phyloP scores from a whole-genome alignment of 2,797 vertebrate species.

The Myotis pilosus region DNA sequence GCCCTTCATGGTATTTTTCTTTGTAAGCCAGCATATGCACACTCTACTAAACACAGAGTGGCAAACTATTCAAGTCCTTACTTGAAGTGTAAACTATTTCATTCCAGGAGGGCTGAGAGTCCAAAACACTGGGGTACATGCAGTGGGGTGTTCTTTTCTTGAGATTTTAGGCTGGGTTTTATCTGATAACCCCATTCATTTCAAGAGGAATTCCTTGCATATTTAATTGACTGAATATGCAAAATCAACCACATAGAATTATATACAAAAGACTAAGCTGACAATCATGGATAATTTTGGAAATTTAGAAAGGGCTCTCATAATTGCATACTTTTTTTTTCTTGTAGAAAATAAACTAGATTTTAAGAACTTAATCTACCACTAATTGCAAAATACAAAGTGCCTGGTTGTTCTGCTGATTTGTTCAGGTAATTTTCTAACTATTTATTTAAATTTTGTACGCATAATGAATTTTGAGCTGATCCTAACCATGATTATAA shows the following conservation, averaged over 20 bases:
- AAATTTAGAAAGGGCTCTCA: slow-evolving; percentile 13
- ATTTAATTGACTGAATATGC: slow-evolving; percentile 36
- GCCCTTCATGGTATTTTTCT: not conserved
- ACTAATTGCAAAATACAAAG: slow-evolving; percentile 66
- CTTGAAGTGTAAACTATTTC: not conserved
- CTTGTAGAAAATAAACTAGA: slow-evolving; percentile 49
- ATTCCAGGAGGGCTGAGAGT: not conserved
- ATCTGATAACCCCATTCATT: not conserved
- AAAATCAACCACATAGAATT: slow-evolving; percentile 45
- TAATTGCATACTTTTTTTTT: slow-evolving; percentile 40
- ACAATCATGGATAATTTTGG: slow-evolving; percentile 63
- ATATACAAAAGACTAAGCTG: slow-evolving; percentile 38
- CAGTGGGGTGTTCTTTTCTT: not conserved
- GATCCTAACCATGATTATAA: slow-evolving; percentile 67
- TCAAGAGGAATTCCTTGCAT: not conserved
- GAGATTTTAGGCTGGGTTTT: not conserved
- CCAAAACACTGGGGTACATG: not conserved
- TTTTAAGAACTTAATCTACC: slow-evolving; percentile 60
- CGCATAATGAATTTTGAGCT: slow-evolving; percentile 69
- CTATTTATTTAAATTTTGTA: slow-evolving; percentile 67
- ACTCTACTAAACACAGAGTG: not conserved
- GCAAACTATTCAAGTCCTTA: not conserved
- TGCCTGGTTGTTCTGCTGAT: slow-evolving; percentile 61
- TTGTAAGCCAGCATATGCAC: not conserved
- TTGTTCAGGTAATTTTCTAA: slow-evolving; percentile 68